Base-by-base conservation (phyloP, 2,888 invertebrate genomes). In the Meganola albula region DNA sequence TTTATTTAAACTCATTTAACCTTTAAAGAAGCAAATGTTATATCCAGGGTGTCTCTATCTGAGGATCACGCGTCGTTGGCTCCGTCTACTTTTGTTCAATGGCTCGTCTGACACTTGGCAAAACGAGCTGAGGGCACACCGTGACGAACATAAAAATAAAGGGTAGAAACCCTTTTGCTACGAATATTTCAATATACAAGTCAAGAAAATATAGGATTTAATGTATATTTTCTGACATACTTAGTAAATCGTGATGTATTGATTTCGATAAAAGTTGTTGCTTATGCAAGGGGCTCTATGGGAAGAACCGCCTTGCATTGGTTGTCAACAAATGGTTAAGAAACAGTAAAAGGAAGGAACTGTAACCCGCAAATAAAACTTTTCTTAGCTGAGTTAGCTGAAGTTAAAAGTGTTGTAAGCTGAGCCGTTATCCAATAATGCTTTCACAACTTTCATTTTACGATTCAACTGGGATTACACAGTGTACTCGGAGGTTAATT, bases 381-480 rank as follows among this genome's bases (percentile, higher is more conserved):
- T 64, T 49, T 46, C 40, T 57, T 14, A 34, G 44, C 34, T 45
- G 51, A 65, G 54, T 58, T 55, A 50, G 52, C 42, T 55, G 39
- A 58, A 68, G 67, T 69, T 66, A 64, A 65, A 71, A 72, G 59
- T 63, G 61, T 53, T 72, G 63, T 66, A 60, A 65, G 57, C 53
- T 53, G 53, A 53, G 49, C 57, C 53, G 54, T 60, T 69, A 69
- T 63, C 64, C 63, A 66, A 73, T 71, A 74, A 73, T 67, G 67
- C 68, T 69, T 63, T 73, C 59, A 62, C 54, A 66, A 70, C 56
- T 75, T 68, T 37, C 35, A 61, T 55, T 66, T 74, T 63, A 63
- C 49, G 54, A 60, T 54, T 61, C 64, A 57, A 64, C 40, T 48
- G 60, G 58, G 63, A 59, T 43, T 50, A 53, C 35, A 54, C 43